Conservation (phyloP, 1,140 invertebrate genomes). For the Aphidius gifuensis region DNA sequence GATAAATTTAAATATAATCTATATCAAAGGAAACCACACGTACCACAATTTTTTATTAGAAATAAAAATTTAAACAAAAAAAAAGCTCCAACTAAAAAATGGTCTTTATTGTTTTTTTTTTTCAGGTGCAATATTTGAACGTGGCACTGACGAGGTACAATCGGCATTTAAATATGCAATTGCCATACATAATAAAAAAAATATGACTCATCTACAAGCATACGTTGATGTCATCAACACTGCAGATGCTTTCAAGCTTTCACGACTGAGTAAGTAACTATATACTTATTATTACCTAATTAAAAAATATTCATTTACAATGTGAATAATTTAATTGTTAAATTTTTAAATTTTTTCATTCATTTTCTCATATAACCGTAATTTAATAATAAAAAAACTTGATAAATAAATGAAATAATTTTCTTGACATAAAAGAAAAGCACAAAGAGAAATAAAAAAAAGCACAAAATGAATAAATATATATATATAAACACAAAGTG, state of each 20-base stretch:
- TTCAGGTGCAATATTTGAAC: conserved; percentile 85
- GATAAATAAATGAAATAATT: neutral
- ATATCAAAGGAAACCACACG: no score
- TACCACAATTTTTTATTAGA: no score
- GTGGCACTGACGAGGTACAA: conserved; percentile 84
- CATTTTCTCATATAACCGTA: no score
- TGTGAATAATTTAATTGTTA: neutral
- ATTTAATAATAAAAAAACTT: neutral
- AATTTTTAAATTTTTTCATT: neutral
- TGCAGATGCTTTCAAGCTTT: conserved; percentile 88
- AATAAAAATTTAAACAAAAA: no score
- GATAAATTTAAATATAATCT: no score
- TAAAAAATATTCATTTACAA: neutral
- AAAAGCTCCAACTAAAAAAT: no score
- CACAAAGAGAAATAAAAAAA: neutral
- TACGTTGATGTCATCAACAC: conserved; percentile 88
- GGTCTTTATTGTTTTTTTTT: conserved; percentile 26
- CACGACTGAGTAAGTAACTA: conserved; percentile 76
- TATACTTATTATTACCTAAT: conserved; percentile 6
- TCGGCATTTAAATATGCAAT: conserved; percentile 85
- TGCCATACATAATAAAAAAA: conserved; percentile 75
- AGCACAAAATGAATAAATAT: no score
- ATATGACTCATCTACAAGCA: conserved; percentile 73
- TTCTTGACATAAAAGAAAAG: no score
- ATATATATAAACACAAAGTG: neutral